These are phyloP conservation scores for Gorsachius goisagi DNA, from an alignment of 2,113 vertebrate species.

Conservation along the genomic window DNA sequence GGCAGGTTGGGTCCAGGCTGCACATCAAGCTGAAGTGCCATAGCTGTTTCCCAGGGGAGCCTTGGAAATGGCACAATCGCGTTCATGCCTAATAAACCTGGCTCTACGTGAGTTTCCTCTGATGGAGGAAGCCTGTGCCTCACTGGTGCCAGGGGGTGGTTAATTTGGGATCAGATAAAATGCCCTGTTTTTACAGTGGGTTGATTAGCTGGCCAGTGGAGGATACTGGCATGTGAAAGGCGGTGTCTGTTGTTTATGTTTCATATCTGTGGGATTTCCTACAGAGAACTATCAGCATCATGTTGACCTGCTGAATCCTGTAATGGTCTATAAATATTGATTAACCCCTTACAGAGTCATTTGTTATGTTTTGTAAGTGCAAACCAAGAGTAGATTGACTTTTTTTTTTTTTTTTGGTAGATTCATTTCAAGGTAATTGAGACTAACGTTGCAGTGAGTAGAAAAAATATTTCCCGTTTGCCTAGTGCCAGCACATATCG, in stretches of 20 bases:
- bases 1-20: neutral
- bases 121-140: neutral
- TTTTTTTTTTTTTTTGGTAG: neutral
- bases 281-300: neutral
- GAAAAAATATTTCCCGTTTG: neutral
- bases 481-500: neutral
- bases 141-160: neutral
- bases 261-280: neutral
- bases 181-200: neutral
- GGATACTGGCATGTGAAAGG: neutral
- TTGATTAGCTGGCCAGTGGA: neutral
- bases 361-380: neutral
- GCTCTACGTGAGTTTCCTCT: rapidly evolving
- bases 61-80: neutral
- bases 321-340: neutral
- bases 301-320: neutral
- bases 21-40: neutral
- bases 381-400: neutral
- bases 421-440: neutral
- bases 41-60: neutral
- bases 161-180: neutral
- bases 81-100: neutral
- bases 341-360: neutral
- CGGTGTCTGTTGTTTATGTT: neutral
- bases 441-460: neutral